phyloP scores from a whole-genome alignment of 2,888 invertebrate genomes.

The Hoplodrina blanda region DNA sequence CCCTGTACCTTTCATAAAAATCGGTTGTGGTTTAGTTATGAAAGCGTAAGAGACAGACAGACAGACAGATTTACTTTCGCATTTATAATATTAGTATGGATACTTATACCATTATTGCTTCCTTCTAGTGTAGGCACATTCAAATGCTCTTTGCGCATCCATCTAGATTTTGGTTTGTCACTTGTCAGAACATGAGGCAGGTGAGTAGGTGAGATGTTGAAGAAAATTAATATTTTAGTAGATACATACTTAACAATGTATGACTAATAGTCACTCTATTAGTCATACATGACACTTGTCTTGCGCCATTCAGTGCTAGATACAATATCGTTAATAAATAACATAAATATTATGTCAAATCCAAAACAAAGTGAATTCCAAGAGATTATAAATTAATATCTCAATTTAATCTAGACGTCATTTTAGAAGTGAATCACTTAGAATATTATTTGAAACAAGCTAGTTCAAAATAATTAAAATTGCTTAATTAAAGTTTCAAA shows the following conservation, averaged over 20 bases:
- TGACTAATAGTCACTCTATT: not conserved
- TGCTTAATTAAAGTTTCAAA: not conserved
- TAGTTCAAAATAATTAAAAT: not conserved
- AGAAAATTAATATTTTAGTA: not conserved
- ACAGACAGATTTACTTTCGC: too few species aligned
- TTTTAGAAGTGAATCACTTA: not conserved
- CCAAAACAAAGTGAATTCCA: not conserved
- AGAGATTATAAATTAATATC: not conserved
- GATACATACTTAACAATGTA: not conserved
- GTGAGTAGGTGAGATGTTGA: too few species aligned
- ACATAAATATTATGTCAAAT: not conserved
- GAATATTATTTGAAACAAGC: not conserved
- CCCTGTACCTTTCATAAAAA: too few species aligned
- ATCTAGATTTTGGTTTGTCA: too few species aligned
- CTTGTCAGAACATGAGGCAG: too few species aligned
- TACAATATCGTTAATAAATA: not conserved
- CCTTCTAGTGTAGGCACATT: too few species aligned
- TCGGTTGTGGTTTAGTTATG: too few species aligned
- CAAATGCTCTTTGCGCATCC: too few species aligned
- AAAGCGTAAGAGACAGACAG: too few species aligned
- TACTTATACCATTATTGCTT: too few species aligned
- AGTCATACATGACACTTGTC: not conserved
- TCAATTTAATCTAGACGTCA: constrained; percentile 4
- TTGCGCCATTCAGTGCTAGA: not conserved
- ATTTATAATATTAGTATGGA: too few species aligned